These are phyloP conservation scores for Byasa hedistus DNA, from an alignment of 2,888 invertebrate genomes.

Conservation along the genomic window DNA sequence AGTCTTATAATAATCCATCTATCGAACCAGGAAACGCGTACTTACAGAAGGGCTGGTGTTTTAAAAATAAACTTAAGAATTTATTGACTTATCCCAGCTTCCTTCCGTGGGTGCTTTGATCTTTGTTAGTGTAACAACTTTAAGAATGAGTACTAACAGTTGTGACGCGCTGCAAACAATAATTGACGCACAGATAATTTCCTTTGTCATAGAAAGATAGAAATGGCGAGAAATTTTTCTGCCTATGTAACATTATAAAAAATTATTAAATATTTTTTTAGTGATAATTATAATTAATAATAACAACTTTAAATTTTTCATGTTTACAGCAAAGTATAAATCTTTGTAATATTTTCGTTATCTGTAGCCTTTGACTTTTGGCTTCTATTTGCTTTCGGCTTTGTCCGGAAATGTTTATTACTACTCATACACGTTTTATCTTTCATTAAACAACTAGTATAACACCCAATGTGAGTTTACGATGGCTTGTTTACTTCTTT, in stretches of 20 bases:
- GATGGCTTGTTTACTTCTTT: no score
- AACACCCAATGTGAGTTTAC: no score
- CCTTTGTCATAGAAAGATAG: constrained; percentile 7
- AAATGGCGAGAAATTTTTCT: constrained; percentile 19
- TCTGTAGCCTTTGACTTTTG: no score
- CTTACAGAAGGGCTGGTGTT: constrained; percentile 37
- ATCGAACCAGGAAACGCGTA: constrained; percentile 39
- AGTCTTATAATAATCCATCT: constrained; percentile 27
- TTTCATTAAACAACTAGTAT: no score
- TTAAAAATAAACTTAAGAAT: constrained; percentile 41
- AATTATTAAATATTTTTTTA: no score
- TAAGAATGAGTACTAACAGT: constrained; percentile 26
- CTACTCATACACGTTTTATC: no score
- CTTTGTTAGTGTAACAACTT: constrained; percentile 31
- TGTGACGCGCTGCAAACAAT: constrained; percentile 23
- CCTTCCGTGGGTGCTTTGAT: constrained; percentile 42
- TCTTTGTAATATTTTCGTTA: no score
- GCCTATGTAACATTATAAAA: not conserved
- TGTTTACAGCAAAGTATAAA: no score
- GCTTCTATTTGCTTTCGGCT: no score
- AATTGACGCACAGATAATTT: constrained; percentile 8
- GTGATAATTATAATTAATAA: no score
- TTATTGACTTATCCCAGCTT: constrained; percentile 41
- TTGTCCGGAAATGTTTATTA: no score
- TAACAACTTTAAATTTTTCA: no score